A percentile compares a stretch with the other conserved stretches of the same genome.
These are phyloP conservation scores for Siniperca chuatsi DNA, from an alignment of 2,113 vertebrate genomes.

Conservation along the genomic window DNA sequence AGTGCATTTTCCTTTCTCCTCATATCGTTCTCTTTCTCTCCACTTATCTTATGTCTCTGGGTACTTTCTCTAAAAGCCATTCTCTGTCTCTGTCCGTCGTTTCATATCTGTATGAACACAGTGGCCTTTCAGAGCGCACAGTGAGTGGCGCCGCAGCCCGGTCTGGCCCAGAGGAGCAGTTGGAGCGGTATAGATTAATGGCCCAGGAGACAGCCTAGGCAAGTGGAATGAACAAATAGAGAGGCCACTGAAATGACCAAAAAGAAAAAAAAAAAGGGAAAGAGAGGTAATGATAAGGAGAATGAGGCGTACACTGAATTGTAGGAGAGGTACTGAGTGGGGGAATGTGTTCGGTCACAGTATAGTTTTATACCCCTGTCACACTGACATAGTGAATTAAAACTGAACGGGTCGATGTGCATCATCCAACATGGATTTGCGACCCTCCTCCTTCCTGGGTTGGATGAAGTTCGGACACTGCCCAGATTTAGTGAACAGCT, in stretches of 20 bases:
- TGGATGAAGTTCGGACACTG: constrained; percentile 25
- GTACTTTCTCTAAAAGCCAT: constrained; percentile 68
- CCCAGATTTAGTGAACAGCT: background rate
- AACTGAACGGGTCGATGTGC: constrained; percentile 19
- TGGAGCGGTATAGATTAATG: constrained; percentile 73
- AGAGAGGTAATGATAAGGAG: constrained; percentile 54
- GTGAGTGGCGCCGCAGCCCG: constrained; percentile 57
- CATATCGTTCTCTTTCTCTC: constrained; percentile 42
- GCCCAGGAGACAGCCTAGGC: constrained; percentile 71
- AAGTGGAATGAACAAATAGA: constrained; percentile 76
- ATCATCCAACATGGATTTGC: constrained; percentile 20
- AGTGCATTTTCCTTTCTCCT: constrained; percentile 25
- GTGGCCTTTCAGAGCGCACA: constrained; percentile 64
- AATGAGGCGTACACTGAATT: constrained; percentile 48
- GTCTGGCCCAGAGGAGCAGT: constrained; percentile 62
- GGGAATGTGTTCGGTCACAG: constrained; percentile 42
- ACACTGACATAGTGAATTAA: constrained; percentile 37
- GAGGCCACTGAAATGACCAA: constrained; percentile 59
- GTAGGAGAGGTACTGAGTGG: constrained; percentile 27
- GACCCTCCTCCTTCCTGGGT: constrained; percentile 6
- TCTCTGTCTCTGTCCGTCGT: constrained; percentile 64
- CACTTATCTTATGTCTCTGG: constrained; percentile 68
- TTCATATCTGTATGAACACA: constrained; percentile 75
- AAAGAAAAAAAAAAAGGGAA: constrained; percentile 16
- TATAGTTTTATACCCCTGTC: constrained; percentile 39